Evolutionary conservation across 2,888 invertebrate genomes (phyloP).

Genomic region (Agrotis segetum): DNA sequence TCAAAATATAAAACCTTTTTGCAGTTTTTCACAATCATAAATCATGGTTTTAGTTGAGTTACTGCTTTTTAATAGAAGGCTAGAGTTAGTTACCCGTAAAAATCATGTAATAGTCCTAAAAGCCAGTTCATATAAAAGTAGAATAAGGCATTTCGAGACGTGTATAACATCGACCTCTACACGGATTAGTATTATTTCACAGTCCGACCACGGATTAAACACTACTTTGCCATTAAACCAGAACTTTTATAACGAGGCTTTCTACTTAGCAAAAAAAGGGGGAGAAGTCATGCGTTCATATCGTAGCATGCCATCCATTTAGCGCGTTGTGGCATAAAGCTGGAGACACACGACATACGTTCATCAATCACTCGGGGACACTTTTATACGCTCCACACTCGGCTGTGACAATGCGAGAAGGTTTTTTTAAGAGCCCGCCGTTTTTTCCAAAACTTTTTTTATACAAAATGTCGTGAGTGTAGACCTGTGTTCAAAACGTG

Average conservation of each 20-base stretch:
- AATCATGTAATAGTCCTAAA: conserved; percentile 6
- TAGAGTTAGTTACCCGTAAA: not conserved
- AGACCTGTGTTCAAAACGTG: conserved; percentile 65
- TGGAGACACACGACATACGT: conserved; percentile 73
- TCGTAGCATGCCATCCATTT: conserved; percentile 63
- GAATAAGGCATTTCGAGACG: conserved; percentile 35
- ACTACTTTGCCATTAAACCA: conserved; percentile 59
- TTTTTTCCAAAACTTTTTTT: conserved; percentile 67
- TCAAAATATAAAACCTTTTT: not conserved
- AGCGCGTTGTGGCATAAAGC: conserved; percentile 62
- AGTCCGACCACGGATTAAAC: conserved; percentile 64
- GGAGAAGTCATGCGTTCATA: conserved; percentile 50
- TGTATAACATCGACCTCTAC: conserved; percentile 39
- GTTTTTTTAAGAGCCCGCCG: conserved; percentile 60
- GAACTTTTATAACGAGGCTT: conserved; percentile 61
- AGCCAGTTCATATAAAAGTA: conserved; percentile 32
- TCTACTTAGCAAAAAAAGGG: conserved; percentile 55
- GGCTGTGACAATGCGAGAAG: conserved; percentile 68
- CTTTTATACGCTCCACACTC: conserved; percentile 76
- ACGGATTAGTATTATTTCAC: conserved; percentile 59
- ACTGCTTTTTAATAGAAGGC: conserved; percentile 32
- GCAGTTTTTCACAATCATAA: conserved; percentile 29
- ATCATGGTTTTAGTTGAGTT: conserved; percentile 10
- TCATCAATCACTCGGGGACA: conserved; percentile 82
- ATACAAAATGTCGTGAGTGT: conserved; percentile 67